Conservation (phyloP, 2,888 invertebrate genomes). For the Eupithecia subfuscata region DNA sequence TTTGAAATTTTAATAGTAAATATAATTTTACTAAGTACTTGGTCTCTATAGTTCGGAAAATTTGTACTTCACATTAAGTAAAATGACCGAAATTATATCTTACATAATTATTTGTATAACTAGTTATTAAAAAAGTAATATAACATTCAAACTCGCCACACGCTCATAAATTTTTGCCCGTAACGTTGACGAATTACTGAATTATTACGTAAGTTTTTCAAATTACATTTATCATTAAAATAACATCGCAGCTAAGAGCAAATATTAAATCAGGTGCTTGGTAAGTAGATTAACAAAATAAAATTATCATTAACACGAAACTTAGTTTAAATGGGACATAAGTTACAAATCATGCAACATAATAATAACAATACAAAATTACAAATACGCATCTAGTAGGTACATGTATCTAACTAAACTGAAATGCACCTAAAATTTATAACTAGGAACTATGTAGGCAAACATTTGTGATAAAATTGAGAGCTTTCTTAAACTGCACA, state of each 20-base stretch:
- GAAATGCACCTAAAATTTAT: constrained; percentile 77
- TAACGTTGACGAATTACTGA: constrained; percentile 9
- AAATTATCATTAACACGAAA: background rate
- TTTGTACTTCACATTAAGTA: constrained; percentile 36
- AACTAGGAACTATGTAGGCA: constrained; percentile 70
- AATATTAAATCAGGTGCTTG: background rate
- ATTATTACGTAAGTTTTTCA: background rate
- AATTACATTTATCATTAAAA: background rate
- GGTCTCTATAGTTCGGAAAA: constrained; percentile 33
- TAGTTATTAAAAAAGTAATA: constrained; percentile 30
- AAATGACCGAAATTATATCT: constrained; percentile 24
- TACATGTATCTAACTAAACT: constrained; percentile 52
- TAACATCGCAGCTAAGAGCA: constrained; percentile 6
- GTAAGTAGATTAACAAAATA: background rate
- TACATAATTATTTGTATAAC: background rate
- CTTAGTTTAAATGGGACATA: constrained; percentile 23
- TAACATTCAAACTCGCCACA: constrained; percentile 20
- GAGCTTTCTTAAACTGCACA: background rate
- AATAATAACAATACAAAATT: constrained; percentile 50
- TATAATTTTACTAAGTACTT: constrained; percentile 36
- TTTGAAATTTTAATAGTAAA: constrained; percentile 5
- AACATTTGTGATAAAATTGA: constrained; percentile 14
- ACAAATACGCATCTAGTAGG: constrained; percentile 44
- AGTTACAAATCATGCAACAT: constrained; percentile 46
- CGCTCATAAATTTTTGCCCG: constrained; percentile 16